Conservation (phyloP, 1,140 invertebrate species). For the Aphaenogaster rudis region DNA sequence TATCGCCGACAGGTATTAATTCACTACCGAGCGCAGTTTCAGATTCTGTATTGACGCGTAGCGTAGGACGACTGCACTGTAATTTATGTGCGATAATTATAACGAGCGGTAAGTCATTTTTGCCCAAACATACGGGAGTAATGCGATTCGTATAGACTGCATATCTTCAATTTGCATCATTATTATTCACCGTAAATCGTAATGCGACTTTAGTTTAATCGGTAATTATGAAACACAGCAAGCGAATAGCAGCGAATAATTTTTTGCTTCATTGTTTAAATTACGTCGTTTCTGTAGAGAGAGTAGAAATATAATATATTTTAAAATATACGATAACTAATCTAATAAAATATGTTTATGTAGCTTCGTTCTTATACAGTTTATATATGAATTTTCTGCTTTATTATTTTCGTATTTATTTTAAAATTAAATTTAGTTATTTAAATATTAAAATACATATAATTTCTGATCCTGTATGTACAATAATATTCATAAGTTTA, state of each 20-base stretch:
- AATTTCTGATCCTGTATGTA: not conserved
- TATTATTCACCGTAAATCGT: not conserved
- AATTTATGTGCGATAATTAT: constrained; percentile 57
- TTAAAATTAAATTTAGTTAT: not conserved
- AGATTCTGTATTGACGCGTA: constrained; percentile 26
- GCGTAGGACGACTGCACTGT: constrained; percentile 13
- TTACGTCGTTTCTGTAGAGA: not conserved
- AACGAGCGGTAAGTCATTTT: constrained; percentile 28
- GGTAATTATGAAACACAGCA: not conserved
- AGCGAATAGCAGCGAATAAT: not conserved
- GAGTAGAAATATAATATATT: not conserved
- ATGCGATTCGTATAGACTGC: not conserved
- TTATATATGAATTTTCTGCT: not conserved
- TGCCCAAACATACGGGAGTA: not conserved
- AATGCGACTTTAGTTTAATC: not conserved
- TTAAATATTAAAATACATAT: not conserved
- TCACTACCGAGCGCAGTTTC: constrained; percentile 25
- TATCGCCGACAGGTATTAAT: constrained; percentile 54
- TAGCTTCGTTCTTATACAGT: not conserved
- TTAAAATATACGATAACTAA: not conserved
- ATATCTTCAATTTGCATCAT: constrained; percentile 7
- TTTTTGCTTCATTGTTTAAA: not conserved
- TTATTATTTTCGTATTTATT: not conserved
- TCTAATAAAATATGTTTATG: not conserved
- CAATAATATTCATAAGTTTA: not conserved